Percentiles rank a stretch among this genome's conserved stretches.
phyloP scores from a whole-genome alignment of 37 sponge, comb jelly and placozoan genomes.

The Beroe forskalii region DNA sequence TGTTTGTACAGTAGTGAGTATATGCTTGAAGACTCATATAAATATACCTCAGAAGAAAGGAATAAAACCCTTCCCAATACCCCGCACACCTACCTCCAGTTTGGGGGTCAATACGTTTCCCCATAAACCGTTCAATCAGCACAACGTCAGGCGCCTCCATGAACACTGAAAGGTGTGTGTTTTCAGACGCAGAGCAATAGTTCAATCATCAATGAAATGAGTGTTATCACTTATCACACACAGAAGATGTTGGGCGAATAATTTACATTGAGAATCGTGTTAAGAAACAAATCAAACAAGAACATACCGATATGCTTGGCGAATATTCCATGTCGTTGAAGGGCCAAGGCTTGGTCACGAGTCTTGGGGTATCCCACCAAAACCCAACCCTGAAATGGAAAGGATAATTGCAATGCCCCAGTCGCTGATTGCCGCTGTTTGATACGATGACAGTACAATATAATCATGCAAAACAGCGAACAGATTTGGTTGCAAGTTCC shows the following conservation, averaged over 20 bases:
- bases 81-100: constrained; percentile 90
- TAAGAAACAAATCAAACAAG: no score
- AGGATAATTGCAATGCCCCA: no score
- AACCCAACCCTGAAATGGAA: constrained; percentile 81
- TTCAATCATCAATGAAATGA: background rate
- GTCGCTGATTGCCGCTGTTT: no score
- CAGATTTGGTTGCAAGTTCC: no score
- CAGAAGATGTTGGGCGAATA: no score
- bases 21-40: background rate
- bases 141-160: constrained; percentile 79
- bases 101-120: constrained; percentile 87
- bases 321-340: constrained; percentile 79
- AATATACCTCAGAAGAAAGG: background rate
- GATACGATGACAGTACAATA: no score
- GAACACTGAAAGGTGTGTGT: constrained; percentile 80
- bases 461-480: no score
- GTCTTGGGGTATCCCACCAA: constrained; percentile 84
- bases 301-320: constrained; percentile 83
- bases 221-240: no score
- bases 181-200: background rate
- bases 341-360: constrained; percentile 78
- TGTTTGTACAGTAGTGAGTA: no score
- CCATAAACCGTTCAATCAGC: constrained; percentile 78
- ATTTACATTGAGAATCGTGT: no score
- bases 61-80: no score